These are phyloP conservation scores for Pollenia griseotomentosa DNA, from an alignment of 2,888 invertebrate species.

Conservation along the genomic window DNA sequence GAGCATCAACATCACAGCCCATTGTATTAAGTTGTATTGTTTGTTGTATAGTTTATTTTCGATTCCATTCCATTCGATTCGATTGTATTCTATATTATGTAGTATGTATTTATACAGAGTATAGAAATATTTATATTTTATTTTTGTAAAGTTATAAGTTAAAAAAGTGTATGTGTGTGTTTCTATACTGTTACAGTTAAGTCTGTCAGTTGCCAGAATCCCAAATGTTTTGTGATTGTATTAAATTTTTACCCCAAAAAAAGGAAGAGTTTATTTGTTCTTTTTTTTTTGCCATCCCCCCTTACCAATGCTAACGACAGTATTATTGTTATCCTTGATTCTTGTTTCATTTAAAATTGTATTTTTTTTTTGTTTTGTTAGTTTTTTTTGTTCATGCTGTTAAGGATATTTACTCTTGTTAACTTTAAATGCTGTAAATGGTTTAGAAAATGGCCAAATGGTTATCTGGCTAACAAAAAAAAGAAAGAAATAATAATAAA, in stretches of 20 bases:
- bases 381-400: conserved; percentile 33
- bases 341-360: not conserved
- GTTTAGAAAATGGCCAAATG: conserved; percentile 79
- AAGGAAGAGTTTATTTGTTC: conserved; percentile 45
- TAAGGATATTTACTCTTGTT: conserved; percentile 76
- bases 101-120: conserved; percentile 22
- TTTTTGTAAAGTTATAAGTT: conserved; percentile 21
- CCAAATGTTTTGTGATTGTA: conserved; percentile 70
- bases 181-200: not conserved
- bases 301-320: conserved; percentile 27
- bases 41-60: conserved; percentile 7
- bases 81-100: conserved; percentile 39
- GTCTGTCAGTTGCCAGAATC: conserved; percentile 32
- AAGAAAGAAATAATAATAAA: not conserved
- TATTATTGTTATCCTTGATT: conserved; percentile 54
- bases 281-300: not conserved
- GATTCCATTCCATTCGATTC: conserved; percentile 10
- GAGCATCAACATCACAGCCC: not conserved
- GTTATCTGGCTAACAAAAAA: conserved; percentile 62
- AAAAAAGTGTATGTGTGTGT: conserved; percentile 27
- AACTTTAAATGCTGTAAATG: conserved; percentile 82
- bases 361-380: not conserved
- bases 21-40: conserved; percentile 41
- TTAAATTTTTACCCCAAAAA: conserved; percentile 57
- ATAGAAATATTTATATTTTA: conserved; percentile 44